Conservation (phyloP, 2,797 vertebrate species). For the Poeciliopsis paucimaculata region DNA sequence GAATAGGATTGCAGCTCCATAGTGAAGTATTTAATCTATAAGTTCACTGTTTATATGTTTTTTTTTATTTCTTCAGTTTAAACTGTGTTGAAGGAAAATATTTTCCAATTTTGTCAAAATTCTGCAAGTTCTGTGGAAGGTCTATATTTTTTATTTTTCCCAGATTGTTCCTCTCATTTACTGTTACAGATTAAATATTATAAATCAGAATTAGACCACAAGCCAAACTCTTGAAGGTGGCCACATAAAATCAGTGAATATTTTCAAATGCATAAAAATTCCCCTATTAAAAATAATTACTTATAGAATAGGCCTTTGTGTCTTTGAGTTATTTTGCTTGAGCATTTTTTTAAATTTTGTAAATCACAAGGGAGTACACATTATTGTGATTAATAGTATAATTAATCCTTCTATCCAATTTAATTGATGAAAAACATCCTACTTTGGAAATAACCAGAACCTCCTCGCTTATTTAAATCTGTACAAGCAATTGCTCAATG, state of each 20-base stretch:
- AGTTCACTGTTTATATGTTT: conserved; percentile 1
- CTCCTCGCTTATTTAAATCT: conserved; percentile 10
- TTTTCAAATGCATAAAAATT: background rate
- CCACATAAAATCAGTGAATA: background rate
- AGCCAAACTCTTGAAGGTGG: background rate
- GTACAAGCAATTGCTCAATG: background rate
- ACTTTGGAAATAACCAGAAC: conserved; percentile 17
- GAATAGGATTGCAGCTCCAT: background rate
- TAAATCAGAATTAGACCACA: background rate
- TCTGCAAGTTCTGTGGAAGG: too few relatives aligned
- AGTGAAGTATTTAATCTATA: background rate
- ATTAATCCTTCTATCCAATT: background rate
- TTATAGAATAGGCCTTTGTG: background rate
- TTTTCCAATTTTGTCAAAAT: background rate
- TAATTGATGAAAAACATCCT: conserved; percentile 1
- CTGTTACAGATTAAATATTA: background rate
- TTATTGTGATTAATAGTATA: background rate
- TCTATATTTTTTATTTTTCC: background rate
- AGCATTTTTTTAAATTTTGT: background rate
- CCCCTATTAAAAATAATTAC: background rate
- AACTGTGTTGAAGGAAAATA: background rate
- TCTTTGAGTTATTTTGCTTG: background rate
- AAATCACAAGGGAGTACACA: background rate
- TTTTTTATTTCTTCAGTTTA: background rate
- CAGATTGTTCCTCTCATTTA: background rate